Evolutionary conservation across 2,113 vertebrate species (phyloP).

Genomic region (Pristiophorus japonicus): DNA sequence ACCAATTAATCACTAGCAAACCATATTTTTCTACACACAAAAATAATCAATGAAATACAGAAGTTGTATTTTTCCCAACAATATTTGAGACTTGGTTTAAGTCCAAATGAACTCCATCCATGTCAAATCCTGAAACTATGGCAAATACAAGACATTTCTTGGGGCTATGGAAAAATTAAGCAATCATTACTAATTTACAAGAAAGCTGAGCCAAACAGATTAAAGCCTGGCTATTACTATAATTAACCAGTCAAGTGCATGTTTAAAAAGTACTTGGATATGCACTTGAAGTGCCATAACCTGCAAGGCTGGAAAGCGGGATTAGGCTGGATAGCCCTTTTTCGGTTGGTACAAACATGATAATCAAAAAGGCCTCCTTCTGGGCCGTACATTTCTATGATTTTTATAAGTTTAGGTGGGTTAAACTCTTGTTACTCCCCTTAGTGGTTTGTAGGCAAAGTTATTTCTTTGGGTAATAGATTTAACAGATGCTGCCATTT

Average conservation of each 20-base stretch:
- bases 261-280: no score
- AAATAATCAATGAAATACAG: not conserved
- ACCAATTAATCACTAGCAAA: not conserved
- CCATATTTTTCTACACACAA: not conserved
- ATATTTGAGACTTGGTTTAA: not conserved
- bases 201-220: not conserved
- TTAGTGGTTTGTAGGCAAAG: not conserved
- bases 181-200: not conserved
- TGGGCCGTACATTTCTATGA: no score
- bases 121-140: not conserved
- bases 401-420: not conserved
- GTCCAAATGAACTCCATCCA: not conserved
- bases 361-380: no score
- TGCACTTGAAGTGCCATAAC: no score
- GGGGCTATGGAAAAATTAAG: not conserved
- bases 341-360: no score
- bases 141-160: not conserved
- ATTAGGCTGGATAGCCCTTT: no score
- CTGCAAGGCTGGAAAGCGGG: no score
- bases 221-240: not conserved
- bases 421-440: not conserved
- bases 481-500: not conserved
- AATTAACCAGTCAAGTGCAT: not conserved
- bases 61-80: not conserved
- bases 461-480: not conserved